A percentile compares a stretch with the other conserved stretches of the same genome.
Conservation (phyloP, 2,797 vertebrate genomes). For the Eremophila alpestris region DNA sequence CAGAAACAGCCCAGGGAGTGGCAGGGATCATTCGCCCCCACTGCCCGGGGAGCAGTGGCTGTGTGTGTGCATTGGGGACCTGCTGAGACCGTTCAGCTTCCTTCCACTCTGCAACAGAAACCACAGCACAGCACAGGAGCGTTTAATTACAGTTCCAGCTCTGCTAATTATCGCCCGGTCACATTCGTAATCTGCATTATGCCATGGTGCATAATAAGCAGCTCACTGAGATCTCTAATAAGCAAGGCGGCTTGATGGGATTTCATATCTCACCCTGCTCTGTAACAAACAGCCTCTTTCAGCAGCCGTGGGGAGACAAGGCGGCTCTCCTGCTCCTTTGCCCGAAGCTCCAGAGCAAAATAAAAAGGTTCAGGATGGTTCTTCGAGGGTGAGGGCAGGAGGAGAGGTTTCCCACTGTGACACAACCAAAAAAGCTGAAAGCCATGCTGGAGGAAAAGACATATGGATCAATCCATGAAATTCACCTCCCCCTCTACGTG, state of each 20-base stretch:
- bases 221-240: conserved; percentile 71
- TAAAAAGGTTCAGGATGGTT: background rate
- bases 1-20: background rate
- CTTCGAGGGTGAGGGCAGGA: background rate
- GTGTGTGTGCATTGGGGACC: background rate
- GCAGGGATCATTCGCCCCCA: background rate
- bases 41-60: fast-evolving
- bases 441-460: background rate
- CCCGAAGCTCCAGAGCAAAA: background rate
- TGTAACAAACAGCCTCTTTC: conserved; percentile 59
- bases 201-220: conserved; percentile 72
- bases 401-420: background rate
- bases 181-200: conserved; percentile 75
- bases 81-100: conserved; percentile 41
- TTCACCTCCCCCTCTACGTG: background rate
- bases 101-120: conserved; percentile 60
- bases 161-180: conserved; percentile 76
- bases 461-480: background rate
- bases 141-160: conserved; percentile 75
- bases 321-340: background rate
- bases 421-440: background rate
- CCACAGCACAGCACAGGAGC: conserved; percentile 60
- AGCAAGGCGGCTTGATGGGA: conserved; percentile 61
- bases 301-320: conserved; percentile 17
- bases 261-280: conserved; percentile 65